Evolutionary conservation across 1,140 invertebrate genomes (phyloP), one percentile per base, ranked within the genome.

Genomic region (Pantala flavescens): DNA sequence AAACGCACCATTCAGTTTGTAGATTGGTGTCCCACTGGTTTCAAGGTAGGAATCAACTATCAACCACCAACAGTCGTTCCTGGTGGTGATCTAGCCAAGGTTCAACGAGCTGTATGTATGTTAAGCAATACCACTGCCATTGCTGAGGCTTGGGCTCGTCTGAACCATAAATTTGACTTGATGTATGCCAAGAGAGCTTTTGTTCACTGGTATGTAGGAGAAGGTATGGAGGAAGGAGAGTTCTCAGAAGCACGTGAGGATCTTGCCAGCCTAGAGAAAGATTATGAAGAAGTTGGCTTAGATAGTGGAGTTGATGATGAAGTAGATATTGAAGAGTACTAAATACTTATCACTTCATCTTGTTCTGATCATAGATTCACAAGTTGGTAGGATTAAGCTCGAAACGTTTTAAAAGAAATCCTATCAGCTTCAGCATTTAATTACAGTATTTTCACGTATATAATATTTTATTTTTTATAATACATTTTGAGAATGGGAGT

Each of bases 21-120:
- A 23, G 93, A 95, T 84, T 94, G 93, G 93, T 95, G 93, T 83
- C 93, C 93, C 71, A 95, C 93, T 78, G 93, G 93, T 77, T 93
- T 92, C 86, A 92, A 92, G 85, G 90, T 91, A n/a, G 90, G 90
- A 77, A 91, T 91, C 82, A 91, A 92, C 83, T 91, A 91, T 82
- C 90, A 92, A 82, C 86, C 86, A 73, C 92, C 92, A 14, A 93
- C 91, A 77, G 91, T 91, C 24, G 91, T 94, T 73, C 91, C 92
- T 63, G 91, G 91, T 23, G 91, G 92, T 71, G 93, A 94, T 83
- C 82, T 94, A 80, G 90, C 85, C 79, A 91, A 86, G 86, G 91
- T 86, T 75, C 90, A 87, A 85, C 90, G 88, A 77, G 91, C 87
- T 80, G 90, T 84, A 75, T 93, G 86, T 85, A 92, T 92, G 89